Evolutionary conservation across 2,797 vertebrate genomes (phyloP), one percentile per base, ranked within the genome.

Genomic region (Orestias chungarensis): DNA sequence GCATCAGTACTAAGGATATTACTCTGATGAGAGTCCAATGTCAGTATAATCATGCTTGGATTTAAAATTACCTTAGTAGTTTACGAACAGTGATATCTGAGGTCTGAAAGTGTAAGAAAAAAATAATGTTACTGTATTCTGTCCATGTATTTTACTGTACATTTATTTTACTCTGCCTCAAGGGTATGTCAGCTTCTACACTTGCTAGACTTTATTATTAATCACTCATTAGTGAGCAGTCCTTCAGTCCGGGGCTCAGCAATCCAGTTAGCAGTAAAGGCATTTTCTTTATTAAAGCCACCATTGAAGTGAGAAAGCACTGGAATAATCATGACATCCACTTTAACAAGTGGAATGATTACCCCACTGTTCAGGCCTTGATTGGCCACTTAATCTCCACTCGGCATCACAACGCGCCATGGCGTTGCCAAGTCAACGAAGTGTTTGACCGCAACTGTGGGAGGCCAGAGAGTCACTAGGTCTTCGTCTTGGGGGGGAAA

Each of bases 321-420:
- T 27, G 27, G 57, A 85, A 73, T 86, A 84, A 87, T 89, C 87
- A 86, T 76, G 79, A 83, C 86, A 84, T 77, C 76, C 87, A 83
- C 82, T 90, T 91, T 76, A 82, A 82, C 78, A 82, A 87, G 90
- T 92, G 89, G 86, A 93, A 92, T 91, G 89, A 95, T 94, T 92
- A 88, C 88, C 80, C 86, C 76, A 73, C 86, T 77, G 88, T 87
- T 90, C 87, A 79, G 79, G 81, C 82, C 86, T 81, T 93, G 93
- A 95, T 93, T 94, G 93, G 91, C 91, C 93, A 92, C 92, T 94
- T 93, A 92, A 94, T 94, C 93, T 93, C 83, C 76, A 74, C 66
- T 78, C 43, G 29, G 83, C 78, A 66, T 85, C 87, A 82, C 88
- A 92, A 89, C 81, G 79, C 76, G 64, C 79, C 68, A 82, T 76